These are phyloP conservation scores for Megamerina dolium DNA, from an alignment of 2,888 invertebrate species.

Conservation along the genomic window DNA sequence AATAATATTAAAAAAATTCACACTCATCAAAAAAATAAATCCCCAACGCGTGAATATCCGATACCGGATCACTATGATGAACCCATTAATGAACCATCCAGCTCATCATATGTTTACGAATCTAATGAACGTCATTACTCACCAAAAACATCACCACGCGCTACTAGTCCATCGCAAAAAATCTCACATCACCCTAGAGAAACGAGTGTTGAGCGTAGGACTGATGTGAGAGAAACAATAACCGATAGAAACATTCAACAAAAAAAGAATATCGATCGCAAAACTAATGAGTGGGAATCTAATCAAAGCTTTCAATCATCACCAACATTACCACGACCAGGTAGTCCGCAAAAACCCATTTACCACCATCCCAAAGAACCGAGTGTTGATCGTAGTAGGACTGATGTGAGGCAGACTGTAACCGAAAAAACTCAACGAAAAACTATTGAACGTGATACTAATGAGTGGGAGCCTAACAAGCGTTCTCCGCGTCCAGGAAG, in stretches of 20 bases:
- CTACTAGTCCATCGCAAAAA: slow-evolving; percentile 13
- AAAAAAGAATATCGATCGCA: too few species aligned
- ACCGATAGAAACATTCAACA: too few species aligned
- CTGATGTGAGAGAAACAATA: slow-evolving; percentile 31
- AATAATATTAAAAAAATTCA: slow-evolving; percentile 22
- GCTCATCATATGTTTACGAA: slow-evolving; percentile 13
- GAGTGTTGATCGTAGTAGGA: too few species aligned
- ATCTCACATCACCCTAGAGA: slow-evolving; percentile 20
- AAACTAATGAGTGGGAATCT: too few species aligned
- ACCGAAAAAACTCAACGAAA: too few species aligned
- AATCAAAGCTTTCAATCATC: too few species aligned
- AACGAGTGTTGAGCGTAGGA: slow-evolving; percentile 29
- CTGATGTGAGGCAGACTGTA: slow-evolving; percentile 31
- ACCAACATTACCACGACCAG: too few species aligned
- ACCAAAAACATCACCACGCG: slow-evolving; percentile 19
- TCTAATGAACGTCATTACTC: slow-evolving; percentile 21
- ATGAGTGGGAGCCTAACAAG: too few species aligned
- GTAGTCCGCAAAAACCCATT: too few species aligned
- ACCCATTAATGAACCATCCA: slow-evolving; percentile 15
- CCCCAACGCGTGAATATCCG: slow-evolving; percentile 14
- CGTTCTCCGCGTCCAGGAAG: too few species aligned
- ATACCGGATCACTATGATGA: slow-evolving; percentile 19
- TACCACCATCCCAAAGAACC: too few species aligned
- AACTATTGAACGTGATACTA: too few species aligned
- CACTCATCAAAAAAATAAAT: slow-evolving; percentile 24